Base-by-base conservation (phyloP, 2,797 vertebrate genomes). In the Brotula barbata region DNA sequence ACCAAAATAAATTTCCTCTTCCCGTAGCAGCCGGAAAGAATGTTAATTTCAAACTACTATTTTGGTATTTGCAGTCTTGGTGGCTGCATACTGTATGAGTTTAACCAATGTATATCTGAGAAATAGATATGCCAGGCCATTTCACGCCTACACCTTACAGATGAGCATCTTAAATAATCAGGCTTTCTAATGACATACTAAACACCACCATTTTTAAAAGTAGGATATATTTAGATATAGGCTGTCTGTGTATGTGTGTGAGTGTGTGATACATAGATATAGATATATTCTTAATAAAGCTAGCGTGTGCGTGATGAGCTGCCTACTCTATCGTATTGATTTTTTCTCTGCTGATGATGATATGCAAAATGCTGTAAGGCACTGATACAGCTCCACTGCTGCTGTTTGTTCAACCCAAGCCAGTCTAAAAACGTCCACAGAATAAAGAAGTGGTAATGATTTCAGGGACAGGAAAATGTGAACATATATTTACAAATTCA, bases 311-410 rank as follows among this genome's bases (percentile, higher is more conserved):
- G 39, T 48, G 45, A 11, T 23, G 39, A 34, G n/a, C 19, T 51
- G 39, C 47, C 47, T 39, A 61, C 58, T 34, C 45, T 6, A 28
- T 51, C 42, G 34, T 36, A 61, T 61, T 22, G 47, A 61, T 61
- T 51, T 58, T 39, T 45, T 9, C 34, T 20, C 15, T 40, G 36
- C 14, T 44, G 31, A 33, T 13, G 33, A 19, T 56, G 31, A 51
- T 19, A 43, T 50, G 47, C 39, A 47, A 42, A 31, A 40, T 20
- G 46, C 46, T 49, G 23, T 19, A 15, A 47, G 37, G 46, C 58
- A 22, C 33, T 25, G 14, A 7, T 16, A 34, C 21, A 23, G 23
- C 14, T n/a, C 14, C 37, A 44, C 21, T 25, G 23, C 14, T n/a
- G 17, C 37, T n/a, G 39, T 34, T 21, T 25, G n/a, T 25, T 40